Percentiles rank a stretch among this genome's conserved stretches.
Conservation (phyloP, 1,140 invertebrate genomes). For the Tetragonula clypearis region DNA sequence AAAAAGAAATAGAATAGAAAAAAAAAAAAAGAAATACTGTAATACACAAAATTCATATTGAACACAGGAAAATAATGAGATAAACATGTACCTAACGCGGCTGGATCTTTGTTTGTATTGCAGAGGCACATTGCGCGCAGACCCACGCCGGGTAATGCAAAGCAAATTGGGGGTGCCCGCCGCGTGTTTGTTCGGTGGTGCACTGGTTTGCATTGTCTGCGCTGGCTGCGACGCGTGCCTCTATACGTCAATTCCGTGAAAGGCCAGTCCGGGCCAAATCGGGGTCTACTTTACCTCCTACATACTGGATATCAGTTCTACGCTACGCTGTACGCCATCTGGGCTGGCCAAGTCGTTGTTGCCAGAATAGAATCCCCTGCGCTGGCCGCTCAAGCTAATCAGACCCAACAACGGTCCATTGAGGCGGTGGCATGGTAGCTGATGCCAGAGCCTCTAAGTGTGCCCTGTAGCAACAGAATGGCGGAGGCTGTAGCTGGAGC, state of each 20-base stretch:
- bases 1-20: slow-evolving; percentile 32
- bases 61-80: slow-evolving; percentile 63
- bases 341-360: slow-evolving; percentile 78
- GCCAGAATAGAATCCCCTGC: slow-evolving; percentile 78
- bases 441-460: slow-evolving; percentile 77
- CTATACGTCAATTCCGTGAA: slow-evolving; percentile 74
- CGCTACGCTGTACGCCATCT: slow-evolving; percentile 76
- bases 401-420: slow-evolving; percentile 75
- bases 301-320: slow-evolving; percentile 77
- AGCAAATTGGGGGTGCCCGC: slow-evolving; percentile 78
- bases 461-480: slow-evolving; percentile 78
- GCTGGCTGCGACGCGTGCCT: slow-evolving; percentile 82
- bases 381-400: slow-evolving; percentile 77
- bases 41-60: slow-evolving; percentile 60
- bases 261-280: slow-evolving; percentile 73
- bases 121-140: slow-evolving; percentile 83
- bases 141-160: slow-evolving; percentile 82
- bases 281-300: slow-evolving; percentile 73
- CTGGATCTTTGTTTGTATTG: slow-evolving; percentile 82
- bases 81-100: slow-evolving; percentile 77
- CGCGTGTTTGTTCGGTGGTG: slow-evolving; percentile 78
- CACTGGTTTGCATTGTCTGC: slow-evolving; percentile 82
- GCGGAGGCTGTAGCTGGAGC: slow-evolving; percentile 80
- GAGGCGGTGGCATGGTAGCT: slow-evolving; percentile 77
- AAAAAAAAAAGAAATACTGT: slow-evolving; percentile 35